Percentiles rank a stretch among this genome's conserved stretches.
Evolutionary conservation across 2,113 vertebrate genomes (phyloP).

Genomic region (Marmota monax): DNA sequence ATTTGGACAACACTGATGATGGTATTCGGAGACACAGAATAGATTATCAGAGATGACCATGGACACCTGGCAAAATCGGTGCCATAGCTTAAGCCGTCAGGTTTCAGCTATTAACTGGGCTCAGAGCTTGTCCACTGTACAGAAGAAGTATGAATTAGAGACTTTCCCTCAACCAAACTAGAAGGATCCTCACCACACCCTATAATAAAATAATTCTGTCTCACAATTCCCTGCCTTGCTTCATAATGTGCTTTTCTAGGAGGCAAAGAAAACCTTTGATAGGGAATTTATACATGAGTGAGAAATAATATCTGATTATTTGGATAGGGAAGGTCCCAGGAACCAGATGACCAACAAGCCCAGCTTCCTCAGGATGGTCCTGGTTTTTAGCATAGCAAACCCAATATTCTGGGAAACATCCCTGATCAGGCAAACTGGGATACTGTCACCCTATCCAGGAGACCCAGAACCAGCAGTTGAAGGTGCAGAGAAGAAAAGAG

Average conservation of each 20-base stretch:
- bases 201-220: background rate
- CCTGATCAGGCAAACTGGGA: background rate
- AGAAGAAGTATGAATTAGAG: background rate
- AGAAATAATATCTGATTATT: background rate
- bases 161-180: background rate
- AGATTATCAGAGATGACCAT: background rate
- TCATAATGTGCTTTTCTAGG: background rate
- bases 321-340: background rate
- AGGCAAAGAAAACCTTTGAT: background rate
- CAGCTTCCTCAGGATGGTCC: background rate
- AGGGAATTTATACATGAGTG: background rate
- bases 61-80: background rate
- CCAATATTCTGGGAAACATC: background rate
- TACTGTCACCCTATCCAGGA: background rate
- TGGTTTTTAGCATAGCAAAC: background rate
- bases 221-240: background rate
- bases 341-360: background rate
- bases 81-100: background rate
- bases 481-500: background rate
- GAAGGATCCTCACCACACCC: background rate
- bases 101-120: constrained; percentile 16
- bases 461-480: background rate
- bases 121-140: background rate
- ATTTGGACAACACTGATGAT: background rate
- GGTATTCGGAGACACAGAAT: background rate